Conservation (phyloP, 92 coral and sea anemone species). For the Parazoanthus atlanticus region DNA sequence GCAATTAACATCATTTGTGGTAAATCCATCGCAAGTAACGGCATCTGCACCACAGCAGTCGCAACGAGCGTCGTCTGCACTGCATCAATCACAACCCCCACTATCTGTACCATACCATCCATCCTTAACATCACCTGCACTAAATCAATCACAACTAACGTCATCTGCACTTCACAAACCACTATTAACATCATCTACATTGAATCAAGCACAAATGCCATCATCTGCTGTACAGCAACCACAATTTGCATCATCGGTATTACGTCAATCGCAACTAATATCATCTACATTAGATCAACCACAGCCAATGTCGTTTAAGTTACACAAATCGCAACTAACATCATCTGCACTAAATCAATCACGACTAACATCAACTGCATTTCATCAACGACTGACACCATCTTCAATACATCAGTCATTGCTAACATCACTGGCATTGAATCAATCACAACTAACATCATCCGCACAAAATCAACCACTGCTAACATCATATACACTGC, state of each 20-base stretch:
- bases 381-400: background rate
- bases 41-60: background rate
- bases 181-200: slow-evolving; percentile 6
- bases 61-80: background rate
- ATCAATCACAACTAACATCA: no score
- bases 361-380: background rate
- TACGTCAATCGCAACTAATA: background rate
- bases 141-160: background rate
- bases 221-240: background rate
- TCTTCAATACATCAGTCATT: background rate
- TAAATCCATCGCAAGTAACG: background rate
- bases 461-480: no score
- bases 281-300: background rate
- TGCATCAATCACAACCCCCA: background rate
- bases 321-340: background rate
- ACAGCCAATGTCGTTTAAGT: background rate
- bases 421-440: no score
- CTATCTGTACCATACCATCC: background rate
- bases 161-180: slow-evolving; percentile 15
- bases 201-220: background rate
- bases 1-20: background rate
- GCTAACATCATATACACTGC: background rate
- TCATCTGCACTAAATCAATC: background rate
- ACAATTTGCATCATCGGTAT: background rate
- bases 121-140: slow-evolving; percentile 1